Conservation (phyloP, 2,797 vertebrate species). For the Amniataba percoides region DNA sequence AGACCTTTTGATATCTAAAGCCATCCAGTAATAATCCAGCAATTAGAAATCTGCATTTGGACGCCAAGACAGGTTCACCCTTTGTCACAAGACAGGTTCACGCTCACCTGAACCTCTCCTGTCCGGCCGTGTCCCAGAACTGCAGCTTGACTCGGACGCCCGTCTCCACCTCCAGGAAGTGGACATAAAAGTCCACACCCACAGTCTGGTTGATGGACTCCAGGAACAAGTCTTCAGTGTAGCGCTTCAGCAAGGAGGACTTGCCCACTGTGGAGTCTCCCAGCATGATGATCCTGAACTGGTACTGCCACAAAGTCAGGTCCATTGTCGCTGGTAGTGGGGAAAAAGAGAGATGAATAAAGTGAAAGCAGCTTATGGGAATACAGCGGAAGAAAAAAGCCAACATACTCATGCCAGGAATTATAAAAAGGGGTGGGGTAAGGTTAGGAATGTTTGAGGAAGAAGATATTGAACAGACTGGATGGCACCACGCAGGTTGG, state of each 20-base stretch:
- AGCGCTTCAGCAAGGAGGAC: constrained; percentile 89
- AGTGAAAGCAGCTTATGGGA: not conserved
- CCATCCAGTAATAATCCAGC: not conserved
- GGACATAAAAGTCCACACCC: constrained; percentile 91
- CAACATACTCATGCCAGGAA: not conserved
- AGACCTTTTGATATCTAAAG: not conserved
- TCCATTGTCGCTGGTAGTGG: constrained; percentile 79
- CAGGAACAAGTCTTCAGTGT: constrained; percentile 88
- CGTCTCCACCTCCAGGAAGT: constrained; percentile 89
- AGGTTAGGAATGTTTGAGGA: constrained; percentile 7
- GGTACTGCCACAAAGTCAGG: constrained; percentile 89
- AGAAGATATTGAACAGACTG: not conserved
- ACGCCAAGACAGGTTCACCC: no score
- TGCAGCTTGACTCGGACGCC: constrained; percentile 89
- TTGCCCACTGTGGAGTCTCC: constrained; percentile 92
- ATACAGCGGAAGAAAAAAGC: not conserved
- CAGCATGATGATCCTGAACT: constrained; percentile 92
- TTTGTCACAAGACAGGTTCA: not conserved
- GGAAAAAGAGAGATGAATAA: not conserved
- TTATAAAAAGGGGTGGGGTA: not conserved
- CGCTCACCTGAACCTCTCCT: constrained; percentile 91
- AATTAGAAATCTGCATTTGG: not conserved
- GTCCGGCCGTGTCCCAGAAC: constrained; percentile 93
- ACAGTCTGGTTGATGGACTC: constrained; percentile 88
- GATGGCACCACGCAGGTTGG: not conserved